Evolutionary conservation across 2,888 invertebrate species (phyloP), one percentile per base, ranked within the genome.

Genomic region (Bombylius discolor): DNA sequence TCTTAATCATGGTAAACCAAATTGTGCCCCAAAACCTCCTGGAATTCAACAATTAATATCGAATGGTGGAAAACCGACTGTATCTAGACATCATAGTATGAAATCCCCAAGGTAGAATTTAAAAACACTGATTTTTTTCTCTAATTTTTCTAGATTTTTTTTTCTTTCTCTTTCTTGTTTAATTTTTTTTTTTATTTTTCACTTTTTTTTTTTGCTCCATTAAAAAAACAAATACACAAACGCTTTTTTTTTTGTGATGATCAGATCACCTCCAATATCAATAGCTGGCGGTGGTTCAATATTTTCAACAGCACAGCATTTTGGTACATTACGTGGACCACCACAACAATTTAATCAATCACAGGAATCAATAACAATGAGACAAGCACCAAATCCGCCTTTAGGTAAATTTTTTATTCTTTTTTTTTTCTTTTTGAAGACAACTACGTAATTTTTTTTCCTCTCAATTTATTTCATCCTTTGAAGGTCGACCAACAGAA

Each of bases 11-110:
- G 89, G 89, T 53, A 92, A 91, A 73, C 90, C 89, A 32, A 81
- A 87, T 71, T 73, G 90, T 62, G 90, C 90, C 34, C 91, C 91
- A 3, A 89, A 89, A 72, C 91, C 91, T 32, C 89, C 89, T 9
- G 76, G 77, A 63, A 64, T 80, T 50, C 73, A 73, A 58, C 68
- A 72, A 49, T 62, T 73, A 62, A 59, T 70, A 58, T 68, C 66
- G 55, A 70, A 70, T 64, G 70, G 70, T 54, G 71, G 68, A 60
- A 70, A 71, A 57, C 67, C 73, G 57, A 66, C 77, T 47, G 85
- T 88, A 5, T 79, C 83, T 11, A 76, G 90, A 59, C 86, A 90
- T 62, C 90, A 89, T 70, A 90, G 90, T 71, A 87, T 91, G 88
- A 80, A 87, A 71, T 79, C 85, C 63, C 88, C 89, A 34, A 82